A percentile compares a stretch with the other conserved stretches of the same genome.
Evolutionary conservation across 2,797 vertebrate species (phyloP).

Genomic region (Trematomus bernacchii): DNA sequence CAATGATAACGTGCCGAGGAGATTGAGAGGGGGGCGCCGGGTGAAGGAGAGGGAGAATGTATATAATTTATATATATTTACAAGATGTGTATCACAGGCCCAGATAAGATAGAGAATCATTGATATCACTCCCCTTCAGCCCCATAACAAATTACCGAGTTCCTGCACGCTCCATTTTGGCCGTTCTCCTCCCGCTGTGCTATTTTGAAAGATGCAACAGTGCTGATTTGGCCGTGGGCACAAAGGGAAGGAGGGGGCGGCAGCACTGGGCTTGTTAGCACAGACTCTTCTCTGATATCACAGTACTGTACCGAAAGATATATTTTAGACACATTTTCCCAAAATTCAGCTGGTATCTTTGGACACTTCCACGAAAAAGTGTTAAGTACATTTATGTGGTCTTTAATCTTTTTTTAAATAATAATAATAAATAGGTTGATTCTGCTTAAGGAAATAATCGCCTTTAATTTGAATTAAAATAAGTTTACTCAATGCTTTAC

Average conservation of each 20-base stretch:
- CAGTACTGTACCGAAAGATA: constrained; percentile 2
- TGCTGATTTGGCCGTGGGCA: constrained; percentile 65
- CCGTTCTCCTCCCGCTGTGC: constrained; percentile 59
- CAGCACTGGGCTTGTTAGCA: constrained; percentile 51
- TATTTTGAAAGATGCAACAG: constrained; percentile 72
- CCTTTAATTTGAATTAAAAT: too few relatives aligned
- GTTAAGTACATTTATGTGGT: not conserved
- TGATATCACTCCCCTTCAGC: constrained; percentile 64
- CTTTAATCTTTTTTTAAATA: not conserved
- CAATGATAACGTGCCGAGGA: constrained; percentile 75
- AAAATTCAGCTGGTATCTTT: not conserved
- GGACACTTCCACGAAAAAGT: not conserved
- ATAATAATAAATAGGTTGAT: too few relatives aligned
- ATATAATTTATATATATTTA: constrained; percentile 74
- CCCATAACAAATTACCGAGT: constrained; percentile 73
- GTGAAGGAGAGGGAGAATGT: constrained; percentile 52
- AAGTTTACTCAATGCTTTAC: too few relatives aligned
- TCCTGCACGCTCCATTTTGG: constrained; percentile 65
- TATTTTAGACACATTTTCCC: constrained; percentile 2
- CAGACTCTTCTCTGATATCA: constrained; percentile 40
- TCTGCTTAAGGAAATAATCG: too few relatives aligned
- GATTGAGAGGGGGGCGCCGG: constrained; percentile 56
- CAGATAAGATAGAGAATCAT: constrained; percentile 73
- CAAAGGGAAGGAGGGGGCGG: constrained; percentile 41
- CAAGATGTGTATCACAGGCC: constrained; percentile 65